These are phyloP conservation scores for Heliothis peltigera DNA, from an alignment of 2,888 invertebrate genomes.

Conservation along the genomic window DNA sequence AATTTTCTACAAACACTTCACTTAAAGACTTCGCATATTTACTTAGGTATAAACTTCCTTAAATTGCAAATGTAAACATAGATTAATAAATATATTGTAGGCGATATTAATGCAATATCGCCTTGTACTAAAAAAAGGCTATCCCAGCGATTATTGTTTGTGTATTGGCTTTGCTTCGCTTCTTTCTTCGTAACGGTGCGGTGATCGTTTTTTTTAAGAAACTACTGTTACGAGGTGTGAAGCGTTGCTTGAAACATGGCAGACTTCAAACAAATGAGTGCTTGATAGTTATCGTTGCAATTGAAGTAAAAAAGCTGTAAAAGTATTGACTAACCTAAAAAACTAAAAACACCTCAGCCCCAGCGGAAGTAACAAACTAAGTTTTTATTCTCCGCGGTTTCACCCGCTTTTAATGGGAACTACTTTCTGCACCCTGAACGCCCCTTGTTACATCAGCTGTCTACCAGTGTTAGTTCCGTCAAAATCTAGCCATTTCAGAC, in stretches of 20 bases:
- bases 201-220: conserved; percentile 33
- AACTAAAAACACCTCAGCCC: too few species aligned
- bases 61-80: conserved; percentile 52
- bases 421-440: too few species aligned
- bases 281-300: conserved; percentile 36
- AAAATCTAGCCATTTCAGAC: too few species aligned
- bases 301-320: neutral
- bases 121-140: conserved; percentile 47
- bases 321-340: neutral
- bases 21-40: conserved; percentile 61
- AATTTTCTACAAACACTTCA: conserved; percentile 48
- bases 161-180: conserved; percentile 61
- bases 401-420: too few species aligned
- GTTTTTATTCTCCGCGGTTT: neutral
- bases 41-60: conserved; percentile 56
- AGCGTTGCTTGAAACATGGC: conserved; percentile 56
- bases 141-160: conserved; percentile 64
- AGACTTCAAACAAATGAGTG: conserved; percentile 58
- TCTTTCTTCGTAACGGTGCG: conserved; percentile 63
- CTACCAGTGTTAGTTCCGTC: too few species aligned
- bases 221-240: conserved; percentile 64
- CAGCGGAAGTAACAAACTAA: neutral
- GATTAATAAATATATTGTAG: conserved; percentile 52
- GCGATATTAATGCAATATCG: conserved; percentile 53
- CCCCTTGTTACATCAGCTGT: too few species aligned